Percentiles rank a stretch among this genome's conserved stretches.
Conservation (phyloP, 37 sponge, comb jelly and placozoan genomes). For the Oscarella lobularis region DNA sequence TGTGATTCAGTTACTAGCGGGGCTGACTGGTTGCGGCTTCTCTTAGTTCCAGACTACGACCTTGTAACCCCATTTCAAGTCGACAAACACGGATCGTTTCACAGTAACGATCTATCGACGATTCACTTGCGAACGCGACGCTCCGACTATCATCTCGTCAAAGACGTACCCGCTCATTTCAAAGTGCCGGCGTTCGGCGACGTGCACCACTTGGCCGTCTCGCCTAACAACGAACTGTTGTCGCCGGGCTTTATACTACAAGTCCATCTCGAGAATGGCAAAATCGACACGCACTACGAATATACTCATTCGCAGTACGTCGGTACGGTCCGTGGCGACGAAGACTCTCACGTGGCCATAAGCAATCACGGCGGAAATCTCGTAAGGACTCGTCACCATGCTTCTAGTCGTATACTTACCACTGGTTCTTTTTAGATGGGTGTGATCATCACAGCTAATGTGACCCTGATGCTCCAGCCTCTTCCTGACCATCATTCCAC, state of each 20-base stretch:
- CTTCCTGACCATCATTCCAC: background rate
- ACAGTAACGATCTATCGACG: background rate
- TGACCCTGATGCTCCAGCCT: background rate
- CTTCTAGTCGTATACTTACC: background rate
- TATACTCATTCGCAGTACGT: background rate
- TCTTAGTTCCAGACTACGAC: background rate
- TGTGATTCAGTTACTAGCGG: no score
- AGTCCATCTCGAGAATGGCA: background rate
- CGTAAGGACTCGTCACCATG: background rate
- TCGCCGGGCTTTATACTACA: background rate
- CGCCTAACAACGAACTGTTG: background rate
- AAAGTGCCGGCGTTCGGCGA: background rate
- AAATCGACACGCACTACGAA: background rate
- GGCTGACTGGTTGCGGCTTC: no score
- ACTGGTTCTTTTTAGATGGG: constrained; percentile 2
- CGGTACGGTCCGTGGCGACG: background rate
- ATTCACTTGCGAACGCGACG: background rate
- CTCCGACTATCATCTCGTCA: background rate
- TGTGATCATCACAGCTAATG: background rate
- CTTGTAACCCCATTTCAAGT: background rate
- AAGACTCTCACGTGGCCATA: background rate
- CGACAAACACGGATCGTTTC: background rate
- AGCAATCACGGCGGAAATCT: background rate
- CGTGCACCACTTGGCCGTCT: background rate
- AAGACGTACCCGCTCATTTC: background rate